Base-by-base conservation (phyloP, 2,888 invertebrate species). In the Dryocosmus kuriphilus region DNA sequence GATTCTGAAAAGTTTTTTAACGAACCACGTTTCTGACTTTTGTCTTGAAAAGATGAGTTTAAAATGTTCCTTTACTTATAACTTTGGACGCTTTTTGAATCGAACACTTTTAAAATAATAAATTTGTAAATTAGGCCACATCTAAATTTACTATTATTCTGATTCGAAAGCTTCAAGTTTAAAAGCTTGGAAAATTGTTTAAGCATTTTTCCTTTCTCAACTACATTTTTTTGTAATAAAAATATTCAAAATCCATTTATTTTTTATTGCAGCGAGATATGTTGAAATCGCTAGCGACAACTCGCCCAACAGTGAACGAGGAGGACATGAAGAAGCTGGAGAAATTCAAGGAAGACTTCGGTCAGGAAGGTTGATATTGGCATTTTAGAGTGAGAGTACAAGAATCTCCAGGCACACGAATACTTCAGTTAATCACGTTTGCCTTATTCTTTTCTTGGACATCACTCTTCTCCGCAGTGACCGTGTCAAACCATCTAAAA, bases 291-390 rank as follows among this genome's bases (percentile, higher is more conserved):
- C 92, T 99, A 85, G 95, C 96, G 9, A 98, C 97, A 81, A 97
- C 98, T 67, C 99, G 99, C 92, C 99, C 99, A 27, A 99, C 99
- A 11, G 99, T 99, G 3, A 99, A 99, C 90, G 97, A 98, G 82
- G 97, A 98, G 27, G 99, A 99, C 91, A 94, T 99, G 94, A 94
- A 94, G 57, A 98, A 97, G 92, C 93, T 99, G 89, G 95, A 96
- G 90, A 97, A 98, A 92, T 99, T 99, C 92, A 98, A 97, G 93
- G 96, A 97, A 90, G 99, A 99, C 92, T 99, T 99, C 92, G 99
- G 99, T 46, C 98, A 99, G 92, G 99, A 99, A 93, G 99, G 99
- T 90, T 97, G 95, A 93, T 82, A 77, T 60, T 76, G 46, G 65
- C 67, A 75, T 62, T 79, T 77, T 71, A 27, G 8, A 9, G 51